These are phyloP conservation scores for Platyrinchus mystaceus DNA, from an alignment of 2,797 vertebrate species.

Conservation along the genomic window DNA sequence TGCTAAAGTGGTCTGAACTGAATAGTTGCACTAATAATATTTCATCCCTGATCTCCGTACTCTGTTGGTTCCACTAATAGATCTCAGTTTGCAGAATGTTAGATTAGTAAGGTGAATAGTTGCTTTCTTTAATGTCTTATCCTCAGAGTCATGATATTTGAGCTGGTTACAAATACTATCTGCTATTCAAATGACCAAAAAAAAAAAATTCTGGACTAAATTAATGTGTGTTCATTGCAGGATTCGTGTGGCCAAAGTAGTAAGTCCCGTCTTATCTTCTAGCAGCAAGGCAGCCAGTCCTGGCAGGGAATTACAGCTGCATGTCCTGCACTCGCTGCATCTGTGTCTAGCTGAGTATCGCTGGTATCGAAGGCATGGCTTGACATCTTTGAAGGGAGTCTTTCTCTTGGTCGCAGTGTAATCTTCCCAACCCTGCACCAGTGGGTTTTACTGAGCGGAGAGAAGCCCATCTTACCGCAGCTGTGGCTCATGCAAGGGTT, in stretches of 20 bases:
- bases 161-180: not conserved
- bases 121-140: not conserved
- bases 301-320: not conserved
- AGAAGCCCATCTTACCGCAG: not conserved
- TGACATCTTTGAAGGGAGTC: not conserved
- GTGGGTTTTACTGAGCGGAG: accelerated
- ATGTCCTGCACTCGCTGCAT: accelerated
- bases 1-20: not conserved
- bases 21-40: not conserved
- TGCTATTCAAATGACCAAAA: not conserved
- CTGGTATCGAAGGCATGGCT: accelerated
- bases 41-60: not conserved
- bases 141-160: not conserved
- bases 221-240: not conserved
- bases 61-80: not conserved
- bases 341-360: not conserved
- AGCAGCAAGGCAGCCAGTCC: not conserved
- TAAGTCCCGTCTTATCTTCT: not conserved
- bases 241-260: not conserved
- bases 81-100: not conserved
- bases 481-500: accelerated
- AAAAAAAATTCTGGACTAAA: not conserved
- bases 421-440: too few species aligned
- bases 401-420: accelerated
- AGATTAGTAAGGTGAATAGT: not conserved